Conservation (phyloP, 30 jellyfish, hydroid and myxozoan genomes). For the Cassiopea xamachana region DNA sequence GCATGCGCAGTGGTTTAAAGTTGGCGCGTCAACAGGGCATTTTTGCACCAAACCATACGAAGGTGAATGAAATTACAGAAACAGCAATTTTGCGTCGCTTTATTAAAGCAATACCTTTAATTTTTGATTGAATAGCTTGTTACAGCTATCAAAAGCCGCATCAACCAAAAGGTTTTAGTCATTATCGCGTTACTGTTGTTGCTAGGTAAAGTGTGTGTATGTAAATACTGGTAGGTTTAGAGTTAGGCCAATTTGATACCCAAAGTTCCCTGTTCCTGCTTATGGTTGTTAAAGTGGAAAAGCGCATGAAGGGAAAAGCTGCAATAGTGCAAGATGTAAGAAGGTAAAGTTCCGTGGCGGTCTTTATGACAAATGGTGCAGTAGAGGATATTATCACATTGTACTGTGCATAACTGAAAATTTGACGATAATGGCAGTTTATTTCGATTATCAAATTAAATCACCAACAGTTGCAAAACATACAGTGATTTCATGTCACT, state of each 20-base stretch:
- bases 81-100: neutral
- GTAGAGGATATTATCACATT: neutral
- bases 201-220: constrained; percentile 32
- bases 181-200: constrained; percentile 21
- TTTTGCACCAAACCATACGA: neutral
- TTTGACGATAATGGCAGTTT: constrained; percentile 85
- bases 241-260: constrained; percentile 7
- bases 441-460: constrained; percentile 84
- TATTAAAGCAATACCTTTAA: neutral
- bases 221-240: neutral
- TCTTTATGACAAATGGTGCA: neutral
- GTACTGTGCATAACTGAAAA: neutral
- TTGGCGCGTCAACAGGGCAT: constrained; percentile 59
- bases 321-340: neutral
- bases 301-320: neutral
- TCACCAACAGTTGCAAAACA: constrained; percentile 78
- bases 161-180: neutral
- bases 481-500: constrained; percentile 79
- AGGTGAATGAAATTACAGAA: neutral
- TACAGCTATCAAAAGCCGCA: neutral
- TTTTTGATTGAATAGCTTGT: neutral
- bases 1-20: constrained; percentile 65
- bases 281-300: neutral
- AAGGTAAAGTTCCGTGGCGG: neutral
- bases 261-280: neutral